phyloP scores from a whole-genome alignment of 1,140 invertebrate species.

The Drosophila obscura region DNA sequence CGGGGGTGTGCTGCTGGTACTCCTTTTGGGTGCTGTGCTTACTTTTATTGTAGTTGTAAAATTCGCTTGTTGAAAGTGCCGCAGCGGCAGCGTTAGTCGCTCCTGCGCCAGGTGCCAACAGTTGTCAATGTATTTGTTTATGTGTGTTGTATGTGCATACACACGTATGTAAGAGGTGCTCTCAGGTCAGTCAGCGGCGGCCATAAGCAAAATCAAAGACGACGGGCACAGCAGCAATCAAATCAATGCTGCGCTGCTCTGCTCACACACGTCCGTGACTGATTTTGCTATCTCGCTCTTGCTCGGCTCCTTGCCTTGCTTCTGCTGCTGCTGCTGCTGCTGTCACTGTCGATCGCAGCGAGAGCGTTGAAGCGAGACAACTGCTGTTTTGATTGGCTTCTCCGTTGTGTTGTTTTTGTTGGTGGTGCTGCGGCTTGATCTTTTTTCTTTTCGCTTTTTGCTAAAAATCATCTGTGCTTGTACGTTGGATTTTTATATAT shows the following conservation, averaged over 20 bases:
- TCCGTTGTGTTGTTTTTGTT: conserved; percentile 44
- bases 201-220: conserved; percentile 76
- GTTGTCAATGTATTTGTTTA: conserved; percentile 30
- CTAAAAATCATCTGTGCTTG: conserved; percentile 81
- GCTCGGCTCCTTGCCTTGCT: conserved; percentile 43
- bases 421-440: conserved; percentile 68
- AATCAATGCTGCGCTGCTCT: conserved; percentile 64
- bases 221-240: conserved; percentile 57
- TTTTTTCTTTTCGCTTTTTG: conserved; percentile 78
- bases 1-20: conserved; percentile 12
- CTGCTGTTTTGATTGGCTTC: conserved; percentile 81
- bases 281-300: conserved; percentile 54
- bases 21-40: conserved; percentile 28
- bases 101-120: conserved; percentile 75
- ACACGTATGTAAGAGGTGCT: conserved; percentile 54
- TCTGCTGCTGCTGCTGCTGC: conserved; percentile 7
- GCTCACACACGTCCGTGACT: conserved; percentile 75
- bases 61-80: conserved; percentile 60
- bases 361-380: conserved; percentile 72
- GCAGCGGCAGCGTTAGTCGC: conserved; percentile 20
- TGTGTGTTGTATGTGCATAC: conserved; percentile 18
- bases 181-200: conserved; percentile 66
- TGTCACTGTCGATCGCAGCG: conserved; percentile 42
- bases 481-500: conserved; percentile 78
- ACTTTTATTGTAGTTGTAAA: conserved; percentile 37